phyloP scores from a whole-genome alignment of 2,113 vertebrate species.

The Parotia lawesii region DNA sequence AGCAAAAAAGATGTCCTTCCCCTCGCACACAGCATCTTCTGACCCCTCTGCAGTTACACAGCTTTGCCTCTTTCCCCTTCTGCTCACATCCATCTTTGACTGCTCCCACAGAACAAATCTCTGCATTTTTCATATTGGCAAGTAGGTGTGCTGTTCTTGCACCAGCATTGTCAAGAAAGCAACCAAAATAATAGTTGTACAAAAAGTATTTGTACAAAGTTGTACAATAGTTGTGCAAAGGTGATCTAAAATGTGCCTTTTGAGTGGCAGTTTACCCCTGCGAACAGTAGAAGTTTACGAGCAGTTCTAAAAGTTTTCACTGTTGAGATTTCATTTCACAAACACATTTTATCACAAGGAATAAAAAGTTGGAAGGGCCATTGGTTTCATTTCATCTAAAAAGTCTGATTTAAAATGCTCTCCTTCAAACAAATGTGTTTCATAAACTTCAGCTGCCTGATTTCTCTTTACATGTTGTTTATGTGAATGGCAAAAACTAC shows the following conservation, averaged over 20 bases:
- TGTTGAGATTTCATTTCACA: constrained; percentile 44
- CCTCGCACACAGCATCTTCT: rapidly evolving
- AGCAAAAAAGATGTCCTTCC: background rate
- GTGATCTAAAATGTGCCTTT: background rate
- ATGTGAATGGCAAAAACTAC: constrained; percentile 2
- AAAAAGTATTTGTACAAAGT: background rate
- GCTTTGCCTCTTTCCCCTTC: background rate
- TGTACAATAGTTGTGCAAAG: background rate
- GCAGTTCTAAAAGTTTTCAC: constrained; percentile 10
- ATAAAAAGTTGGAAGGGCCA: constrained; percentile 61
- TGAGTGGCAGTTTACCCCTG: background rate
- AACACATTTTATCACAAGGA: constrained; percentile 28
- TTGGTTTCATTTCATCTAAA: constrained; percentile 45
- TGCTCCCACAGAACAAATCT: background rate
- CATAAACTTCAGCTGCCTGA: constrained; percentile 22
- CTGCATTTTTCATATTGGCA: background rate
- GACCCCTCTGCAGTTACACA: background rate
- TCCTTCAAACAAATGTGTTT: constrained; percentile 36
- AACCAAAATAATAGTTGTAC: background rate
- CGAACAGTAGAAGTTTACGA: background rate
- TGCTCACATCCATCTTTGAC: background rate
- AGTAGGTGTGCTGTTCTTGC: background rate
- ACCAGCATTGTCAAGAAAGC: background rate
- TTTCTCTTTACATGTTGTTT: constrained; percentile 36
- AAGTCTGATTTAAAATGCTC: constrained; percentile 45